Conservation (phyloP, 2,797 vertebrate species). For the Podarcis lilfordi region DNA sequence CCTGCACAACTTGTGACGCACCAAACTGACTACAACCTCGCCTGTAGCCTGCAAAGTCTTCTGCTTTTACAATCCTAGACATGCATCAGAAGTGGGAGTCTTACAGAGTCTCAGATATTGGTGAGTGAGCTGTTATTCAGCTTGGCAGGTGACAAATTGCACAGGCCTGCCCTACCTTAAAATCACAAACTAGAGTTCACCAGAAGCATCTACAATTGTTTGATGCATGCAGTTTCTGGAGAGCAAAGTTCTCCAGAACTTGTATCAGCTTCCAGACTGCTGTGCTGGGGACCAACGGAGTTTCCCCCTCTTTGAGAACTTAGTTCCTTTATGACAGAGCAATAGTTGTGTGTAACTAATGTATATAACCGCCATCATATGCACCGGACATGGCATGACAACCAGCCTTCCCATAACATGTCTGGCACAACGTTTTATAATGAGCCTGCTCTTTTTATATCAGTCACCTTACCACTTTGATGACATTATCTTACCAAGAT, state of each 20-base stretch:
- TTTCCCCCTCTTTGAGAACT: conserved; percentile 32
- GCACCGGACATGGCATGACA: conserved; percentile 47
- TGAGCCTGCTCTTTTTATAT: conserved; percentile 61
- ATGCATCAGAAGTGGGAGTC: background rate
- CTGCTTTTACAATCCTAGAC: background rate
- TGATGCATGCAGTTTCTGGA: conserved; percentile 25
- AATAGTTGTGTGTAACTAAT: conserved; percentile 68
- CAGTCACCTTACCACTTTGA: conserved; percentile 45
- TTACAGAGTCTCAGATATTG: background rate
- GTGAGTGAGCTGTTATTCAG: background rate
- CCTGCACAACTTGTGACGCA: background rate
- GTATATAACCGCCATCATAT: conserved; percentile 51
- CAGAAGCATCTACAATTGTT: background rate
- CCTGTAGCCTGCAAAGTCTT: background rate
- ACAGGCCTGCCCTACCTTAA: conserved; percentile 36
- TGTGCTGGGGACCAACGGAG: background rate
- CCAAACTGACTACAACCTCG: background rate
- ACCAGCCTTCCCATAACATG: conserved; percentile 37
- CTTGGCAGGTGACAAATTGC: background rate
- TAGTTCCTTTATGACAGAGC: conserved; percentile 62
- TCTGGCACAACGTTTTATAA: conserved; percentile 53
- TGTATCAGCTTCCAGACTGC: conserved; percentile 30
- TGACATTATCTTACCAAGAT: conserved; percentile 49
- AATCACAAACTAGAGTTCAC: background rate
- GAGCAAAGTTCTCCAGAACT: conserved; percentile 42